These are phyloP conservation scores for Psittacula derbiana DNA, from an alignment of 2,797 vertebrate species.

Conservation along the genomic window DNA sequence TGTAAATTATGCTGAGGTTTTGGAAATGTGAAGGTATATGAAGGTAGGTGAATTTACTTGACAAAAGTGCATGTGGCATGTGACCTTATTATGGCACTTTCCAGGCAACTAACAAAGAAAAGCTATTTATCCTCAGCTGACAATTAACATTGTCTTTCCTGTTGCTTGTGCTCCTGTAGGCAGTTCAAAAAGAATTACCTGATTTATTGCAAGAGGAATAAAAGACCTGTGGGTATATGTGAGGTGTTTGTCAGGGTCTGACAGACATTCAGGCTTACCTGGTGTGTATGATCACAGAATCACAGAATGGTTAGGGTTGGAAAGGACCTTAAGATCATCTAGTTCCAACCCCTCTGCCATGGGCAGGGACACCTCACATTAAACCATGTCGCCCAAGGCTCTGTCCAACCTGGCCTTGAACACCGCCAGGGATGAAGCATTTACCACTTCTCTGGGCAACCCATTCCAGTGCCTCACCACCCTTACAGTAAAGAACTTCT, in stretches of 20 bases:
- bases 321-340: background rate
- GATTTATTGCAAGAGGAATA: slow-evolving; percentile 26
- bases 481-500: background rate
- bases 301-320: background rate
- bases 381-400: background rate
- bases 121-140: slow-evolving; percentile 33
- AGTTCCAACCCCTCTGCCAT: background rate
- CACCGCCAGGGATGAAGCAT: background rate
- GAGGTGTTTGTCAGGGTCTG: background rate
- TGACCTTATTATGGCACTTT: slow-evolving; percentile 24
- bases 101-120: slow-evolving; percentile 16
- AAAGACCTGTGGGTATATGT: background rate
- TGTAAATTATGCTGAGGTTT: slow-evolving; percentile 25
- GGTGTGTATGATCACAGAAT: background rate
- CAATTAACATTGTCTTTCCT: slow-evolving; percentile 28
- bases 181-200: slow-evolving; percentile 22
- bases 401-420: background rate
- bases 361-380: background rate
- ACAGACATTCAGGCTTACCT: background rate
- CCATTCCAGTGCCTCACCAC: background rate
- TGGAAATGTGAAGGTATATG: background rate
- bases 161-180: slow-evolving; percentile 15
- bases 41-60: slow-evolving; percentile 43
- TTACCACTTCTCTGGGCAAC: background rate
- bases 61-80: slow-evolving; percentile 8